A percentile compares a stretch with the other conserved stretches of the same genome.
These are phyloP conservation scores for Drosophila baimaii DNA, from an alignment of 1,140 invertebrate genomes.

Conservation along the genomic window DNA sequence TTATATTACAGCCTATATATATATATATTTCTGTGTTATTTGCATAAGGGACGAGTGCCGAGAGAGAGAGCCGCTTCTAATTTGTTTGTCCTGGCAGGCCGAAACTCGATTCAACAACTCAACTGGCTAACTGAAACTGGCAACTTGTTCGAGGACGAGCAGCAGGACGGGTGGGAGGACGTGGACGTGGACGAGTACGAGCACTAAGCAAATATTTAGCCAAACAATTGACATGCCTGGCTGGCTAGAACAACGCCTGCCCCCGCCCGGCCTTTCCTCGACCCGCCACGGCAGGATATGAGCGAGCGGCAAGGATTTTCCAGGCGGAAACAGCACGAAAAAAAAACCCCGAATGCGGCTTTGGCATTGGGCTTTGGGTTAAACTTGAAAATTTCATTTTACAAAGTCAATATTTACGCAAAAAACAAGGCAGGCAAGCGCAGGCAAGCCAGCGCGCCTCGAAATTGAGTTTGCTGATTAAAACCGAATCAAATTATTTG, in stretches of 20 bases:
- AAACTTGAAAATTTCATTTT: slow-evolving; percentile 83
- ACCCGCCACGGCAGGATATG: slow-evolving; percentile 66
- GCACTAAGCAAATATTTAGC: slow-evolving; percentile 76
- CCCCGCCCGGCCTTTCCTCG: slow-evolving; percentile 8
- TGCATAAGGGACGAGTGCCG: slow-evolving; percentile 67
- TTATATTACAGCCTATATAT: slow-evolving; percentile 30
- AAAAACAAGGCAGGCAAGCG: slow-evolving; percentile 41
- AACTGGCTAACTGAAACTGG: slow-evolving; percentile 60
- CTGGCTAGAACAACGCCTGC: slow-evolving; percentile 61
- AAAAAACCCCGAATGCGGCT: slow-evolving; percentile 35
- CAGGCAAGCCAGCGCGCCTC: slow-evolving; percentile 33
- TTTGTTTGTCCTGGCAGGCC: slow-evolving; percentile 72
- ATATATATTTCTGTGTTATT: slow-evolving; percentile 61
- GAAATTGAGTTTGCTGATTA: slow-evolving; percentile 78
- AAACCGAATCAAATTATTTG: slow-evolving; percentile 83
- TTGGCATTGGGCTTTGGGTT: slow-evolving; percentile 60
- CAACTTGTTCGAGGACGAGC: slow-evolving; percentile 65
- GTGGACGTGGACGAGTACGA: slow-evolving; percentile 44
- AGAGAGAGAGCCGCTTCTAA: slow-evolving; percentile 63
- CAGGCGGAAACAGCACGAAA: slow-evolving; percentile 25
- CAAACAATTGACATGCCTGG: slow-evolving; percentile 79
- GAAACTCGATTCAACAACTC: slow-evolving; percentile 58
- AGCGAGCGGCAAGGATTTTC: slow-evolving; percentile 69
- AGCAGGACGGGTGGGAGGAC: slow-evolving; percentile 4
- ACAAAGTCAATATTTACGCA: slow-evolving; percentile 81